Base-by-base conservation (phyloP, 2,888 invertebrate genomes). In the Liposcelis brunnea region DNA sequence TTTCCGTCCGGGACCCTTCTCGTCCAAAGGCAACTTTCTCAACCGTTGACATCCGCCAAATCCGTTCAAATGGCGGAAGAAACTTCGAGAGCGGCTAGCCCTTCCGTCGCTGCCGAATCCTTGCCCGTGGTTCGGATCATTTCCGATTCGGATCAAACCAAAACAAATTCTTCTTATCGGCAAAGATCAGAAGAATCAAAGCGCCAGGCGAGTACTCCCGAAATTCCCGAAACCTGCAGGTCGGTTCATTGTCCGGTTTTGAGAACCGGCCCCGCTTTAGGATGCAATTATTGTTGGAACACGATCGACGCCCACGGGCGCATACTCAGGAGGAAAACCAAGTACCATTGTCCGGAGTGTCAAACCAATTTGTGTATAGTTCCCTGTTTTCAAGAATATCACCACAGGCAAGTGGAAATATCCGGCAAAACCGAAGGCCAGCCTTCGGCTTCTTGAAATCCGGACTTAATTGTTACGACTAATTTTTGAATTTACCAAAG, bases 221-320 rank as follows among this genome's bases (percentile, higher is more conserved):
- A 32, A 18, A 42, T 19, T 4, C 37, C 64, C 49, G 65, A 62
- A 56, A 60, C 62, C 50, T 50, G 51, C 14, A 68, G 84, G 47
- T 79, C 81, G 42, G 80, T 80, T 56, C 86, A 87, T 63, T 86
- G 86, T 58, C 87, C 86, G 7, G 81, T 80, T 8, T 76, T 83
- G 43, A 68, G 87, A 45, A 77, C 80, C 7, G 87, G 87, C 1
- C 85, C 87, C 4, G 85, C 86, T 2, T 65, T 87, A 50, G 83
- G 85, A 53, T 87, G 87, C 64, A 86, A 86, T 65, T 86, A 79
- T 61, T 87, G 87, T 64, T 87, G 87, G 87, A 87, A 87, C 61
- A 85, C 86, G 1, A 81, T 85, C 38, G 86, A 87, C 60, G 75
- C 74, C 38, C 79, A 80, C 63, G 84, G 84, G 32, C 68, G 86